Evolutionary conservation across 1,140 invertebrate species (phyloP), one percentile per base, ranked within the genome.

Genomic region (Bombus polaris): DNA sequence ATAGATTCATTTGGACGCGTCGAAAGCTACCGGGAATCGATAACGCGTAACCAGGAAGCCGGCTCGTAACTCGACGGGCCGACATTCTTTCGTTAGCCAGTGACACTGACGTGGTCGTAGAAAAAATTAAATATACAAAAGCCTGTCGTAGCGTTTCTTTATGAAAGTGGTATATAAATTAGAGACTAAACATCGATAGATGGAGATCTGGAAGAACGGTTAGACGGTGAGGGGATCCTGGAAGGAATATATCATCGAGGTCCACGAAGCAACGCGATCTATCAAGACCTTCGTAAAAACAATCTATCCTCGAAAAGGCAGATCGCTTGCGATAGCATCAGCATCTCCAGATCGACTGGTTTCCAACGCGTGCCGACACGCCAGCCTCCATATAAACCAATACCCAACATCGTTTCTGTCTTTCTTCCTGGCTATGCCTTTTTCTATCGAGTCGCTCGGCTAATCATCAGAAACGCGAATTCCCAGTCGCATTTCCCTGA

Each of bases 21-120:
- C 78, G 80, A 77, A 81, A 89, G 87, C 80, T 71, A 66, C 59
- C 57, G 71, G 71, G 84, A 75, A 68, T 85, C 85, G 88, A 90
- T 87, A 89, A 90, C 88, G 84, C 85, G 80, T 81, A 77, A 85
- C 85, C 74, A 84, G 82, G 82, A 84, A 84, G 82, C 53, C n/a
- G 53, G 10, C 75, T 59, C 25, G 74, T 70, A 59, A 81, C 62
- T 81, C 42, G 53, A n/a, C 74, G 44, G 47, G 28, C 37, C 53
- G 39, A 59, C 47, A 72, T 84, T 84, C 75, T 59, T 84, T 59
- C 53, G 18, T 35, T 68, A 79, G 68, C 77, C 47, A 22, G 0
- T 22, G 6, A 53, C 18, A 53, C 47, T 53, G 47, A 53, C 47
- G 5, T 53, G 47, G 47, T 53, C 47, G 47, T 53, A 53, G 47